Conservation (phyloP, 2,888 invertebrate genomes). For the Metallyticus violacea region DNA sequence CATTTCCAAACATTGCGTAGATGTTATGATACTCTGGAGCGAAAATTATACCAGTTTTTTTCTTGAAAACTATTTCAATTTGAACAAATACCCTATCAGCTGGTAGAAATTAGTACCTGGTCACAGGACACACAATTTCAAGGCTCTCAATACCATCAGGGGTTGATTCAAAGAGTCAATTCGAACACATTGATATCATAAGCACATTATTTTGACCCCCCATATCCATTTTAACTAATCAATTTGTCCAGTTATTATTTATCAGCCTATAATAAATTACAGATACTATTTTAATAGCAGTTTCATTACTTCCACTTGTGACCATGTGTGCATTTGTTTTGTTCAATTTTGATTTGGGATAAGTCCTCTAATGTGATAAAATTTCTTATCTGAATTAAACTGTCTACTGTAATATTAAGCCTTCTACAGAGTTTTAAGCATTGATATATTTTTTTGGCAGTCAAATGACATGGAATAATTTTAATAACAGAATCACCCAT, state of each 20-base stretch:
- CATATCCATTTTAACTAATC: not conserved
- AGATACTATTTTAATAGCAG: conserved; percentile 37
- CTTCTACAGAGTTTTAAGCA: conserved; percentile 42
- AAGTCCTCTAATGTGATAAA: not conserved
- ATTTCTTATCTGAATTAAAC: not conserved
- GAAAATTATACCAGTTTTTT: not conserved
- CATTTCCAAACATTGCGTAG: too few species aligned
- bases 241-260: not conserved
- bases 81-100: not conserved
- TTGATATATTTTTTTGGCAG: conserved; percentile 39
- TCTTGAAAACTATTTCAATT: not conserved
- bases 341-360: conserved; percentile 38
- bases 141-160: not conserved
- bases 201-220: not conserved
- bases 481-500: too few species aligned
- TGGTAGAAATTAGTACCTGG: not conserved
- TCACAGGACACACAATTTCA: not conserved
- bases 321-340: conserved; percentile 41
- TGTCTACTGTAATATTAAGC: conserved; percentile 38
- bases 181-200: not conserved
- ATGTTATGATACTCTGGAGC: not conserved
- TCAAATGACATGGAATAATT: conserved; percentile 36
- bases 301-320: conserved; percentile 39
- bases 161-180: not conserved
- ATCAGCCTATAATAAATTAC: not conserved